These are phyloP conservation scores for Trachymyrmex cornetzi DNA, from an alignment of 1,140 invertebrate species.

Conservation along the genomic window DNA sequence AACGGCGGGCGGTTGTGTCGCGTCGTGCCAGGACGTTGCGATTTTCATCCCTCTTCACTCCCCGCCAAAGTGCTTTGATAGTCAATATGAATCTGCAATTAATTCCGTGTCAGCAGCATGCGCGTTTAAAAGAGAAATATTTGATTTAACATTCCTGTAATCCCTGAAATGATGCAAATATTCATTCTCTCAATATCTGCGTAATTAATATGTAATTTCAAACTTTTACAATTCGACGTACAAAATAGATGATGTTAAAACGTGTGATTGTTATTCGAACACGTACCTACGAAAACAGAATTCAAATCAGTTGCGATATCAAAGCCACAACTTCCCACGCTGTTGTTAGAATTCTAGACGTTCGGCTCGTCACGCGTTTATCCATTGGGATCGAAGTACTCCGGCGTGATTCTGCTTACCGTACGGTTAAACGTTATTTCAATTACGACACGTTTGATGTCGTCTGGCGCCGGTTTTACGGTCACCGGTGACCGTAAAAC, in stretches of 20 bases:
- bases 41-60: slow-evolving; percentile 12
- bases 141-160: not conserved
- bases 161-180: not conserved
- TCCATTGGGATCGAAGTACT: slow-evolving; percentile 16
- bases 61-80: slow-evolving; percentile 31
- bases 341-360: slow-evolving; percentile 27
- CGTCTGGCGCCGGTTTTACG: slow-evolving; percentile 71
- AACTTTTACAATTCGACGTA: not conserved
- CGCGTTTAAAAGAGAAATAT: not conserved
- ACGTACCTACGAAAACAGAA: not conserved
- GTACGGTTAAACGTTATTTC: slow-evolving; percentile 69
- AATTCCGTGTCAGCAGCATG: slow-evolving; percentile 19
- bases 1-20: slow-evolving; percentile 1
- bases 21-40: slow-evolving; percentile 36
- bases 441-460: slow-evolving; percentile 74
- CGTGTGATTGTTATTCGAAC: not conserved
- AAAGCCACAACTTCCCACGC: not conserved
- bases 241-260: not conserved
- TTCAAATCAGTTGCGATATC: not conserved
- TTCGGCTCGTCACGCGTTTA: not conserved
- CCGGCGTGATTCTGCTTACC: slow-evolving; percentile 60
- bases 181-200: not conserved
- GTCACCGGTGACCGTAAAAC: slow-evolving; percentile 61
- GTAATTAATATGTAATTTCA: not conserved
- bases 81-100: slow-evolving; percentile 39